Conservation (phyloP, 2,797 vertebrate species). For the Hippoglossus hippoglossus region DNA sequence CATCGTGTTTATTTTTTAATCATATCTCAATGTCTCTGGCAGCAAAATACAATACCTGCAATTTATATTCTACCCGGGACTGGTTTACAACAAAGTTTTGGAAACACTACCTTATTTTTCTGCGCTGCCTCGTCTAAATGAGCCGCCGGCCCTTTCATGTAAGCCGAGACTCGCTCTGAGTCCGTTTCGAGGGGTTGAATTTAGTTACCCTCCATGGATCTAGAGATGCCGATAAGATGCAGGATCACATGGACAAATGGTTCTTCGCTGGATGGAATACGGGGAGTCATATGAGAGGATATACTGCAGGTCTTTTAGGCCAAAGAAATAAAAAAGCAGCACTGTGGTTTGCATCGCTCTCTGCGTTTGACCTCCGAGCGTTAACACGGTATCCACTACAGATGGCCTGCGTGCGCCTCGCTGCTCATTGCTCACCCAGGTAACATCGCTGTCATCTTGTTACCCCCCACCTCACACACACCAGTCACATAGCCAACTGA, state of each 20-base stretch:
- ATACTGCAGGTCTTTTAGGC: conserved; percentile 48
- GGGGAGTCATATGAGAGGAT: conserved; percentile 40
- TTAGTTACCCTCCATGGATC: conserved; percentile 53
- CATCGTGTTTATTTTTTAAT: not conserved
- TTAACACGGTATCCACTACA: conserved; percentile 63
- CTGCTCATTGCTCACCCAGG: conserved; percentile 77
- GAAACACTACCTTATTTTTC: conserved; percentile 34
- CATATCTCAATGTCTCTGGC: not conserved
- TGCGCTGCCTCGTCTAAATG: conserved; percentile 31
- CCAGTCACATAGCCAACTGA: conserved; percentile 57
- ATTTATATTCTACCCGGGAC: not conserved
- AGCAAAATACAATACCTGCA: not conserved
- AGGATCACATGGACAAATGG: conserved; percentile 56
- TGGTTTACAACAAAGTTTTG: conserved; percentile 21
- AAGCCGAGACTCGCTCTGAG: conserved; percentile 57
- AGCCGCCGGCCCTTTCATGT: conserved; percentile 38
- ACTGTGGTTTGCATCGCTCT: conserved; percentile 55
- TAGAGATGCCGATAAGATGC: conserved; percentile 49
- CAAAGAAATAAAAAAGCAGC: conserved; percentile 65
- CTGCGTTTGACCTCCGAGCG: conserved; percentile 75
- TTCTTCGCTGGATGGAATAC: conserved; percentile 29
- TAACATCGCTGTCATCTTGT: conserved; percentile 75
- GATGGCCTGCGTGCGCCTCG: conserved; percentile 77
- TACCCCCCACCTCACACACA: conserved; percentile 63
- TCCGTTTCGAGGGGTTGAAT: conserved; percentile 52